Evolutionary conservation across 2,113 vertebrate species (phyloP), one percentile per base, ranked within the genome.

Genomic region (Scytalopus superciliaris): DNA sequence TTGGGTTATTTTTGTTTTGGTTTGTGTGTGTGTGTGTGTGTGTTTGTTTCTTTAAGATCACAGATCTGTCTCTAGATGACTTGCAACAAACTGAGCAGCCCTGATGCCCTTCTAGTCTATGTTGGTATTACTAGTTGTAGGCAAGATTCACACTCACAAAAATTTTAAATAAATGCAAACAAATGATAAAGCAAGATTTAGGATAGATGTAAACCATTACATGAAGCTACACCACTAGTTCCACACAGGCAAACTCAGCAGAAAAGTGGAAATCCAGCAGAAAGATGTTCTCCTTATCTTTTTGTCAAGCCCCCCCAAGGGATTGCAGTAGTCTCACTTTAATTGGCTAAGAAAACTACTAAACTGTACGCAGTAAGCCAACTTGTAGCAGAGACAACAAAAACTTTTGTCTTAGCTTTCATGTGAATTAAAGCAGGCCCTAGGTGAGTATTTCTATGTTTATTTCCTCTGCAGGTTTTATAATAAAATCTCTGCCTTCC

Each of bases 401-500:
- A 92, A 94, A 62, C 28, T 89, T 89, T 84, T 79, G 25, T 60
- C 37, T 91, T 35, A 10, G 13, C n/a, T 91, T 89, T 89, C n/a
- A 69, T 19, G 37, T 72, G 91, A 87, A 64, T 76, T 92, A 91
- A 45, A 89, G 47, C 35, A 74, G 37, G 30, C 59, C 33, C 72
- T 70, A 30, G 42, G 45, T 88, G 52, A 90, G 21, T 60, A 67
- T 45, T 86, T 89, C 33, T 37, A 7, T 53, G 64, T 91, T 96
- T 91, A 95, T 87, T 92, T 92, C 40, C 33, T 85, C 64, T 85
- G 42, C 19, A 82, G 49, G 39, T 55, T 66, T 72, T 84, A 40
- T 40, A 92, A 87, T 75, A 90, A 90, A 90, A 92, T n/a, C 33
- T 37, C 18, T 79, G 10, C 57, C 49, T 94, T 97, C 37, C 78